Base-by-base conservation (phyloP, 2,888 invertebrate genomes). In the Taenaris catops region DNA sequence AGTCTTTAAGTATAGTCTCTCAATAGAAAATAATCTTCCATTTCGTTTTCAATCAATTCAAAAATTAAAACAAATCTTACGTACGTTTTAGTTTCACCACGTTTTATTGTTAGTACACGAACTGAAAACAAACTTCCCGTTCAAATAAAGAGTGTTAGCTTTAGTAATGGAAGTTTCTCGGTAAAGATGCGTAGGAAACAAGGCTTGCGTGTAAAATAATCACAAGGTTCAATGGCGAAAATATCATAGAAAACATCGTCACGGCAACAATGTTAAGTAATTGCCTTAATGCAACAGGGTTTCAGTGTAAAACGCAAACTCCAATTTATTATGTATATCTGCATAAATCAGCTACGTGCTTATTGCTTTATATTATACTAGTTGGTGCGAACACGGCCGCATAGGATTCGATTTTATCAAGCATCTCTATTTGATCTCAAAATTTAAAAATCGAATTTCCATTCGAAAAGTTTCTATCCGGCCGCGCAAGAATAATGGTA, bases 141-240 rank as follows among this genome's bases (percentile, higher is more conserved):
- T 19, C 38, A 34, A 34, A 39, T 26, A 34, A 36, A 21, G 26
- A 8, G 3, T 38, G 34, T 41, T 41, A 37, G 44, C 36, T 45
- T 39, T 37, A 28, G 41, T 45, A 39, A 39, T 41, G 41, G 41
- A 32, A 27, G 17, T 31, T 36, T 45, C 44, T 34, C 14, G 25
- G 36, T 20, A 39, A 33, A 36, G 26, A 34, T 31, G 29, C 32
- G 27, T 33, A 14, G 12, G 16, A 10, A 38, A 38, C 27, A 21
- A 32, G 19, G 19, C 14, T 38, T 20, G 34, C 38, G 34, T 28
- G 34, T 32, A 21, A 38, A 31, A 35, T 34, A 40, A 35, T 40
- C 26, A 19, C 14, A 27, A 34, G 39, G 23, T 16, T 28, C 34
- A 32, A 35, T 40, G 17, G 23, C 23, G 35, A 35, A 40, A 25